Percentiles rank a stretch among this genome's conserved stretches.
phyloP scores from a whole-genome alignment of 2,888 invertebrate genomes.

The Trichogramma dendrolimi region DNA sequence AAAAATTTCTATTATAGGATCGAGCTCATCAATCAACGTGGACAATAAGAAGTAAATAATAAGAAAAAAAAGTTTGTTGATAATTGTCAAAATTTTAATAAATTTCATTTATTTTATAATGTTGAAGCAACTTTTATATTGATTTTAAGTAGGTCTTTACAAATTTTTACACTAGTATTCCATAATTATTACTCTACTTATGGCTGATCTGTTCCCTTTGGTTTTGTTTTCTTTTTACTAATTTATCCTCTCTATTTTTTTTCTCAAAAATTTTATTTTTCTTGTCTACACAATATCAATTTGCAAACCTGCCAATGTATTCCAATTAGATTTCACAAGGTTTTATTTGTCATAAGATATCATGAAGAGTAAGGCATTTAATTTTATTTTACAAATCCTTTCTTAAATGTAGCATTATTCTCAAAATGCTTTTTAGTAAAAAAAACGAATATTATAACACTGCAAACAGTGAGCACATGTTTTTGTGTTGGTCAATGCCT shows the following conservation, averaged over 20 bases:
- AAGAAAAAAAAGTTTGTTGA: conserved; percentile 26
- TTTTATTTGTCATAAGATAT: conserved; percentile 88
- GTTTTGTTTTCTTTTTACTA: conserved; percentile 58
- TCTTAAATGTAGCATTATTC: conserved; percentile 60
- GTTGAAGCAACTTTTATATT: too few relatives aligned
- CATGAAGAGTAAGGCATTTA: conserved; percentile 84
- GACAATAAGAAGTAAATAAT: conserved; percentile 19
- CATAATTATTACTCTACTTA: conserved; percentile 24
- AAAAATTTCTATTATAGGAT: conserved; percentile 6
- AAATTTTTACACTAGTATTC: too few relatives aligned
- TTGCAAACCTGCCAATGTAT: conserved; percentile 90
- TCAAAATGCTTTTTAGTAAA: too few relatives aligned
- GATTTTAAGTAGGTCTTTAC: too few relatives aligned
- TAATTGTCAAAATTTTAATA: conserved; percentile 17
- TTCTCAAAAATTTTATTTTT: conserved; percentile 84
- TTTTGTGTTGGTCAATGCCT: too few relatives aligned
- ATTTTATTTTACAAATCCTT: conserved; percentile 58
- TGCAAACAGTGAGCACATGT: too few relatives aligned
- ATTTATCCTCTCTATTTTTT: conserved; percentile 68
- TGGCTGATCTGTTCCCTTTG: conserved; percentile 26
- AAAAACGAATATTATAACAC: too few relatives aligned
- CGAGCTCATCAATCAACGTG: conserved; percentile 18
- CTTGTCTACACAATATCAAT: conserved; percentile 80
- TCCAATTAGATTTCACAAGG: conserved; percentile 90
- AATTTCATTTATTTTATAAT: conserved; percentile 14